Base-by-base conservation (phyloP, 2,113 vertebrate genomes). In the Oreochromis niloticus region DNA sequence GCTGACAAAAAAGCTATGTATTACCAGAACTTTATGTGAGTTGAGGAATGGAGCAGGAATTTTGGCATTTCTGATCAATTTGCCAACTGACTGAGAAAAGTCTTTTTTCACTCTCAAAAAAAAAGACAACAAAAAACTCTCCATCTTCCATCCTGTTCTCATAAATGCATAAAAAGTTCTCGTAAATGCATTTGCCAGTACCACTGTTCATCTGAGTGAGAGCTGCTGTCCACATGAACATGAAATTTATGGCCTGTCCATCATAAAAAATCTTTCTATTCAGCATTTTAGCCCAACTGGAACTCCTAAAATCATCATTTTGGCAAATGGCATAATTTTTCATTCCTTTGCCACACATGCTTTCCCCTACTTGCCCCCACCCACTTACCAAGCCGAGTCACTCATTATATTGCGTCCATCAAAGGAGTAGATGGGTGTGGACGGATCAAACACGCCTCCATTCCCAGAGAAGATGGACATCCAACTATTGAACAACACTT, bases 401-500 rank as follows among this genome's bases (percentile, higher is more conserved):
- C 86, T 96, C 88, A 98, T 93, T 85, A 99, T 95, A 2, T 99
- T 96, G 32, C 97, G 97, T 84, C 98, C 97, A 0, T 99, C 97
- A 0, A 99, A 99, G 24, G 98, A 98, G 89, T 98, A 96, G 94
- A 99, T 97, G 61, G 96, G 97, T 4, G 94, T 63, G 0, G 96
- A 94, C 0, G 97, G 94, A 84, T 94, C 90, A 68, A 98, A 96
- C 0, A 93, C 94, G 14, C 97, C 98, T 46, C 96, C 96, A 0
- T 97, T 95, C 41, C 97, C 98, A 0, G 96, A 97, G 91, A 99
- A 99, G 14, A 99, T 96, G 56, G 97, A 95, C 92, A 97, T 97
- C 98, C 98, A 99, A 87, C 94, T 98, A 81, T 81, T 95, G 90
- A 97, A 98, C 78, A 99, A 92, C 81, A 97, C 91, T 84, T 99